phyloP scores from a whole-genome alignment of 2,888 invertebrate genomes.

The Rhamnusium bicolor region DNA sequence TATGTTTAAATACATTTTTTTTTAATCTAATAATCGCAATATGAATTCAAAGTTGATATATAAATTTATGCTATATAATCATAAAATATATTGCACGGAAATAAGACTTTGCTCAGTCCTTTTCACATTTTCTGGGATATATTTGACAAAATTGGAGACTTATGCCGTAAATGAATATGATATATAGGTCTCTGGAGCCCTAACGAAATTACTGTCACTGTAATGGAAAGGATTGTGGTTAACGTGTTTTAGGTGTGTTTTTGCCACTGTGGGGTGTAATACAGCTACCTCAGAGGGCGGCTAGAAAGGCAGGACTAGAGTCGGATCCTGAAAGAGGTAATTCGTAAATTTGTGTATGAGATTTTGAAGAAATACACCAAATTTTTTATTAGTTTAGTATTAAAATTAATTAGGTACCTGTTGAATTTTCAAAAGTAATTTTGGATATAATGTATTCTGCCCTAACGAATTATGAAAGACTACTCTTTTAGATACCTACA shows the following conservation, averaged over 20 bases:
- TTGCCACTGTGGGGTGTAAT: slow-evolving; percentile 47
- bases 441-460: too few relatives aligned
- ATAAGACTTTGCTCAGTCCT: slow-evolving; percentile 4
- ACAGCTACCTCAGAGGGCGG: background rate
- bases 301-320: background rate
- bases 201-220: slow-evolving; percentile 62
- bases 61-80: background rate
- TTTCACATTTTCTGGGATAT: slow-evolving; percentile 11
- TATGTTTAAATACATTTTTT: too few relatives aligned
- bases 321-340: slow-evolving; percentile 3
- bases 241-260: slow-evolving; percentile 61
- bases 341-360: slow-evolving; percentile 17
- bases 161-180: slow-evolving; percentile 56
- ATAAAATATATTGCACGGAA: slow-evolving; percentile 8
- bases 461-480: too few relatives aligned
- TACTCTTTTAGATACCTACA: too few relatives aligned
- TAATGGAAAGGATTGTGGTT: slow-evolving; percentile 61
- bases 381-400: too few relatives aligned
- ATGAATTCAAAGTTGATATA: too few relatives aligned
- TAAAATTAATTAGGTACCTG: too few relatives aligned
- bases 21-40: too few relatives aligned
- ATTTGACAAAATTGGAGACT: slow-evolving; percentile 38
- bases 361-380: too few relatives aligned
- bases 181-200: slow-evolving; percentile 56
- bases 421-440: too few relatives aligned